Conservation (phyloP, 1,140 invertebrate genomes). For the Musca vetustissima region DNA sequence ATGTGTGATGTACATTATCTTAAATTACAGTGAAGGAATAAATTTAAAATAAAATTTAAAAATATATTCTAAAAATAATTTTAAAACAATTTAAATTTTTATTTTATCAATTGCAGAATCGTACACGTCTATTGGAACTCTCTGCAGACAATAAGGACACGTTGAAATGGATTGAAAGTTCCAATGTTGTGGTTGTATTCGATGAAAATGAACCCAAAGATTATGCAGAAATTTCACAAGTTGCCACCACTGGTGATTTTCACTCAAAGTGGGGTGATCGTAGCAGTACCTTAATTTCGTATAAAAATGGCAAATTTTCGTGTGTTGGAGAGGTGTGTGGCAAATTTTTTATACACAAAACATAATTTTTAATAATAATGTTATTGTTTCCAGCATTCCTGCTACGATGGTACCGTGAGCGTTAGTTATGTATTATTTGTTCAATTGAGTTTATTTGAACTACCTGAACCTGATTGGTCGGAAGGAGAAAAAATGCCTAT, state of each 20-base stretch:
- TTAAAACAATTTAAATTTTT: no score
- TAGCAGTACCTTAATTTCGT: conserved; percentile 56
- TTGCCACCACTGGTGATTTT: conserved; percentile 56
- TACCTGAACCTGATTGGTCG: conserved; percentile 42
- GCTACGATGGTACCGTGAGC: conserved; percentile 62
- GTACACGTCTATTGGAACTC: conserved; percentile 58
- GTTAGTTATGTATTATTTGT: conserved; percentile 52
- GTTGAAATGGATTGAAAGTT: conserved; percentile 66
- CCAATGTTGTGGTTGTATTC: conserved; percentile 63
- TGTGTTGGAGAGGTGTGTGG: conserved; percentile 50
- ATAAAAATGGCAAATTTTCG: conserved; percentile 58
- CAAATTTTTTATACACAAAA: not conserved
- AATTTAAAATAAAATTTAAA: no score
- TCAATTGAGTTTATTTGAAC: conserved; percentile 52
- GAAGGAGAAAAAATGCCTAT: conserved; percentile 5
- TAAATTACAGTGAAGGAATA: no score
- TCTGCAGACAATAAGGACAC: conserved; percentile 63
- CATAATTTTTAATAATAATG: not conserved
- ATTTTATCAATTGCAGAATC: conserved; percentile 40
- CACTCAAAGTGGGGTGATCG: conserved; percentile 63
- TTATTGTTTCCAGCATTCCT: conserved; percentile 55
- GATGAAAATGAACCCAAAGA: conserved; percentile 59
- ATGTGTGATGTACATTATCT: no score
- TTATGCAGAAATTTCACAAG: conserved; percentile 51
- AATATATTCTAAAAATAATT: no score